These are phyloP conservation scores for Zoanthus sociatus DNA, from an alignment of 92 coral and sea anemone genomes.

Conservation along the genomic window DNA sequence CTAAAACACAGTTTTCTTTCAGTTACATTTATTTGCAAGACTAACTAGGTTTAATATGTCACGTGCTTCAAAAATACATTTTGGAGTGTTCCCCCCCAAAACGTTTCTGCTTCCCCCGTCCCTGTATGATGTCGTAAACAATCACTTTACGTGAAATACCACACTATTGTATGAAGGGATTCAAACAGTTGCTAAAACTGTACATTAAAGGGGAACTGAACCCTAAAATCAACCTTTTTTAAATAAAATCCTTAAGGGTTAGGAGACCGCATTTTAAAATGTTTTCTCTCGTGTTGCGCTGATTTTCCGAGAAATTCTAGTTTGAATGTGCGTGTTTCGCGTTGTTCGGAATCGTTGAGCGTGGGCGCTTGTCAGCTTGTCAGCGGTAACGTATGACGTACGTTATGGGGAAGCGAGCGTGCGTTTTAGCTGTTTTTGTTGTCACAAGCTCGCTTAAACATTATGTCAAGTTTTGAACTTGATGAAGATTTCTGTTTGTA, in stretches of 20 bases:
- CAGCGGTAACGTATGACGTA: slow-evolving; percentile 26
- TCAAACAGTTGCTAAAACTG: no score
- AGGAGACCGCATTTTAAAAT: neutral
- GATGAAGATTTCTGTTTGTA: neutral
- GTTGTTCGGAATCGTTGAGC: slow-evolving; percentile 6
- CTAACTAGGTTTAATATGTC: no score
- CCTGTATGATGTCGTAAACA: no score
- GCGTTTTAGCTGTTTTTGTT: slow-evolving; percentile 7
- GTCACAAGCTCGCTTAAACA: slow-evolving; percentile 2
- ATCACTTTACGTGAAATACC: no score
- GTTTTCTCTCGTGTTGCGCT: slow-evolving; percentile 21
- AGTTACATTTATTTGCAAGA: no score
- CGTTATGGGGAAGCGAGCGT: slow-evolving; percentile 29
- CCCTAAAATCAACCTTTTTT: neutral
- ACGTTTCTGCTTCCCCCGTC: no score
- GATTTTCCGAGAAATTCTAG: slow-evolving; percentile 19
- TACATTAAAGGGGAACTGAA: no score
- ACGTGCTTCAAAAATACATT: no score
- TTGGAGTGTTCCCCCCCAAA: no score
- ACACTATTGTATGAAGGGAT: no score
- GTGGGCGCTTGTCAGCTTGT: slow-evolving; percentile 37
- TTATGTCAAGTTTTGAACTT: slow-evolving; percentile 1
- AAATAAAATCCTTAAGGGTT: slow-evolving; percentile 19
- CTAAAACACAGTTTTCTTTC: no score
- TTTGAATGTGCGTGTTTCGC: slow-evolving; percentile 3